Percentiles rank a stretch among this genome's conserved stretches.
Evolutionary conservation across 2,888 invertebrate species (phyloP).

Genomic region (Parapristionchus giblindavisi): DNA sequence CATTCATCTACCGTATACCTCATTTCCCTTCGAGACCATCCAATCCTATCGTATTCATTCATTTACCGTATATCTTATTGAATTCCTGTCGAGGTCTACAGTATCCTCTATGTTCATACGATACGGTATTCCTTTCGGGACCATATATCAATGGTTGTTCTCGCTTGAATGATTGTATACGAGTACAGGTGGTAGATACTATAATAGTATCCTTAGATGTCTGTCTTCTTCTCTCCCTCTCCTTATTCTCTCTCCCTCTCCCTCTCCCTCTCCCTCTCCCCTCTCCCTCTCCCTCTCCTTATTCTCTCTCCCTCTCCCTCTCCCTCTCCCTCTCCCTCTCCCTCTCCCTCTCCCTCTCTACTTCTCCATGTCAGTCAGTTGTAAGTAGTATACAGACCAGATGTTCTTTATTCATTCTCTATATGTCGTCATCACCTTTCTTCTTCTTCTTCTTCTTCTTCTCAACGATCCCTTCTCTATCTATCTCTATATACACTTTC

Average conservation of each 20-base stretch:
- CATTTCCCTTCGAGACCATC: no score
- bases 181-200: conserved; percentile 3
- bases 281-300: conserved; percentile 10
- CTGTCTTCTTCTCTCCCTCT: conserved; percentile 5
- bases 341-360: conserved; percentile 11
- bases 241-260: neutral
- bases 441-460: conserved; percentile 1
- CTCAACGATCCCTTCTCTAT: neutral
- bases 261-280: conserved; percentile 3
- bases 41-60: no score
- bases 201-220: neutral
- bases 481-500: neutral
- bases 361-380: neutral
- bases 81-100: no score
- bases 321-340: conserved; percentile 15
- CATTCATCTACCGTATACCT: no score
- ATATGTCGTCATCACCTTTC: conserved; percentile 9
- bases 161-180: conserved; percentile 6
- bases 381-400: neutral
- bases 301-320: conserved; percentile 11
- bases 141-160: neutral
- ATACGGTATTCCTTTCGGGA: neutral
- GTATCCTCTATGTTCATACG: no score
- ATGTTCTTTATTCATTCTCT: neutral
- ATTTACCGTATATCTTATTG: no score